Evolutionary conservation across 2,888 invertebrate species (phyloP).

Genomic region (Laspeyria flexula): DNA sequence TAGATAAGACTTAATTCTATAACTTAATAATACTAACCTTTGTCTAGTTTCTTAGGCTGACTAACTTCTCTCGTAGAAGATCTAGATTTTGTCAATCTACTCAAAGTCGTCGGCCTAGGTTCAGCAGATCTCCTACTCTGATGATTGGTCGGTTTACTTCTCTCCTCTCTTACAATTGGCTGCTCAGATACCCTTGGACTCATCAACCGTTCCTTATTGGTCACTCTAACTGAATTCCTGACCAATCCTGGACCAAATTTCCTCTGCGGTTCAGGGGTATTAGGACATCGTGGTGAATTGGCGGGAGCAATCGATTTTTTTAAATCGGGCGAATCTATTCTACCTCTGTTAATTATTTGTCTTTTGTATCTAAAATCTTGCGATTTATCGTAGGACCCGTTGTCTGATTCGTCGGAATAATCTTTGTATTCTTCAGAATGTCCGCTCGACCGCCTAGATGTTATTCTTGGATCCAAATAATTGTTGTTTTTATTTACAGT

Average conservation of each 20-base stretch:
- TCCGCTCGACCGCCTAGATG: slow-evolving; percentile 66
- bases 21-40: slow-evolving; percentile 69
- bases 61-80: slow-evolving; percentile 77
- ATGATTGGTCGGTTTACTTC: slow-evolving; percentile 66
- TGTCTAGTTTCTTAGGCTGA: slow-evolving; percentile 73
- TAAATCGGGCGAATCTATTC: slow-evolving; percentile 85
- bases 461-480: slow-evolving; percentile 64
- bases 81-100: slow-evolving; percentile 78
- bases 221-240: slow-evolving; percentile 72
- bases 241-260: slow-evolving; percentile 84
- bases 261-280: slow-evolving; percentile 87
- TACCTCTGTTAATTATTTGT: slow-evolving; percentile 88
- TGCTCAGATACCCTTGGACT: slow-evolving; percentile 88
- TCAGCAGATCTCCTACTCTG: slow-evolving; percentile 77
- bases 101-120: slow-evolving; percentile 72
- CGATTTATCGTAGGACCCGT: slow-evolving; percentile 69
- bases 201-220: slow-evolving; percentile 78
- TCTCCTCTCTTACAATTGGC: slow-evolving; percentile 66
- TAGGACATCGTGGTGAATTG: slow-evolving; percentile 85
- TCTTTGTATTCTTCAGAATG: slow-evolving; percentile 72
- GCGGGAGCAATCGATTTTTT: slow-evolving; percentile 77
- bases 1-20: no score
- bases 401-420: slow-evolving; percentile 78
- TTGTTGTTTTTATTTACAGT: slow-evolving; percentile 81
- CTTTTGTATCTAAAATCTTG: slow-evolving; percentile 88